A percentile compares a stretch with the other conserved stretches of the same genome.
These are phyloP conservation scores for Phortica okadai DNA, from an alignment of 2,888 invertebrate genomes.

Conservation along the genomic window DNA sequence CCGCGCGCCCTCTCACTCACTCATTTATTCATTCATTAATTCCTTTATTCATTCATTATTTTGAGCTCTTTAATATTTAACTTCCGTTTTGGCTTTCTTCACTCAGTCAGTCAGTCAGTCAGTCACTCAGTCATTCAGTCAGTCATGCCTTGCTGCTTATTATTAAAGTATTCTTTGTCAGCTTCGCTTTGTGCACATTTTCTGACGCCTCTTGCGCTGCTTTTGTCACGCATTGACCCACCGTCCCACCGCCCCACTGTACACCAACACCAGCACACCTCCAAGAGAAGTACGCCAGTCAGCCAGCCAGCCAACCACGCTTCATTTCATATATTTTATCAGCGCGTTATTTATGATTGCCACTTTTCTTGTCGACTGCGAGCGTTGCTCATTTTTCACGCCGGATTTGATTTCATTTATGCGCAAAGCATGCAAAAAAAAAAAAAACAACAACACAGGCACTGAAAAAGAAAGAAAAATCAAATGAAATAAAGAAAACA, in stretches of 20 bases:
- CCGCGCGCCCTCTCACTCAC: background rate
- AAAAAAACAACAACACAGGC: background rate
- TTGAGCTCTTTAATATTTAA: conserved; percentile 20
- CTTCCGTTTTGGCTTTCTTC: conserved; percentile 15
- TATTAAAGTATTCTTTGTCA: conserved; percentile 14
- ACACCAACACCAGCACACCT: background rate
- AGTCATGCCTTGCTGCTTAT: background rate
- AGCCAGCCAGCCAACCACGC: background rate
- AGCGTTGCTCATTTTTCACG: conserved; percentile 28
- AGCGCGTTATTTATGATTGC: conserved; percentile 30
- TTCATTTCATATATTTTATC: conserved; percentile 15
- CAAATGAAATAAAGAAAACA: background rate
- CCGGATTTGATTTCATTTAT: conserved; percentile 28
- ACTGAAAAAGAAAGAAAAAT: background rate
- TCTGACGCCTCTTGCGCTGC: background rate
- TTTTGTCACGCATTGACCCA: background rate
- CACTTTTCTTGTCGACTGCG: conserved; percentile 27
- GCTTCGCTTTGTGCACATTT: background rate
- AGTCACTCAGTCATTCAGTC: background rate
- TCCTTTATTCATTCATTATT: conserved; percentile 23
- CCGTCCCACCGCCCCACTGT: background rate
- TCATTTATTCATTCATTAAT: background rate
- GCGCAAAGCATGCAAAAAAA: background rate
- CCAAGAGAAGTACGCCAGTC: background rate
- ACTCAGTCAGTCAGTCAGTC: background rate